A percentile compares a stretch with the other conserved stretches of the same genome.
These are phyloP conservation scores for Xestia rhomboidea DNA, from an alignment of 2,888 invertebrate genomes.

Conservation along the genomic window DNA sequence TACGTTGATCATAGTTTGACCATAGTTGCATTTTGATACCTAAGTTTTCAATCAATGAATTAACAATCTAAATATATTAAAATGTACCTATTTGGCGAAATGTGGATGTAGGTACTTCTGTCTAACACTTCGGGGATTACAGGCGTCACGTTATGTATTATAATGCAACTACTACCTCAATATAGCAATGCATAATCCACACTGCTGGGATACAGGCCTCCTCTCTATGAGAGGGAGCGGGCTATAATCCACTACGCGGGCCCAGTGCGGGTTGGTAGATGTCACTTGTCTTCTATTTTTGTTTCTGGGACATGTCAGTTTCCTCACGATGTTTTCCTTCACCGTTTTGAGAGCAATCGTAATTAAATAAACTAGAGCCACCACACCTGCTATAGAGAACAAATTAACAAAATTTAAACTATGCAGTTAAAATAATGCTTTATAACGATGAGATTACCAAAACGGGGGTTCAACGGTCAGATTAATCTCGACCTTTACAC, in stretches of 20 bases:
- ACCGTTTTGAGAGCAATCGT: neutral
- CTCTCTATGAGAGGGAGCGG: too few species aligned
- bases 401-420: neutral
- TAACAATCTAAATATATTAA: neutral
- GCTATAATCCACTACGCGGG: neutral
- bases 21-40: neutral
- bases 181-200: neutral
- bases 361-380: neutral
- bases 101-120: neutral
- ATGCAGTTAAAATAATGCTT: conserved; percentile 6
- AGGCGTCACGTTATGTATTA: neutral
- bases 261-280: neutral
- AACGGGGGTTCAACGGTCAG: conserved; percentile 32
- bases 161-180: neutral
- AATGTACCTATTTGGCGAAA: neutral
- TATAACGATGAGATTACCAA: conserved; percentile 19
- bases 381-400: too few species aligned
- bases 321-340: neutral
- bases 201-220: neutral
- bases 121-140: too few species aligned
- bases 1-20: too few species aligned
- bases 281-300: neutral
- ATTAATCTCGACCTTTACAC: conserved; percentile 38
- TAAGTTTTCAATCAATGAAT: neutral
- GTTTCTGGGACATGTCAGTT: neutral